Evolutionary conservation across 2,888 invertebrate species (phyloP), one percentile per base, ranked within the genome.

Genomic region (Ectemnius cavifrons): DNA sequence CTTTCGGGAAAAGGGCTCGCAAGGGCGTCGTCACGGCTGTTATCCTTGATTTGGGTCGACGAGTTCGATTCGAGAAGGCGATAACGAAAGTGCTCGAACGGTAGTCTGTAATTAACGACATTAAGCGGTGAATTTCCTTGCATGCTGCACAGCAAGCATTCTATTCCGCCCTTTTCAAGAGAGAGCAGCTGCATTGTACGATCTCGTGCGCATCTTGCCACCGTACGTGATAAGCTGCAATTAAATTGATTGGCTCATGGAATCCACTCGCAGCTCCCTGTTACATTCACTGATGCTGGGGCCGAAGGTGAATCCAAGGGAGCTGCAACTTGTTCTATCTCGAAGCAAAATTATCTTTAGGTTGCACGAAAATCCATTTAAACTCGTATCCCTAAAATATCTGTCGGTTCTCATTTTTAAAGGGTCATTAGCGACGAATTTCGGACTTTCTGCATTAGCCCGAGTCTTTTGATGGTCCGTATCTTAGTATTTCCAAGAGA

Each of bases 71-170:
- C 79, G 69, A 68, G 27, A 60, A 59, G 52, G 23, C 82, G 87
- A 89, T 89, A 89, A 89, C 86, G 85, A 83, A 73, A 88, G 84
- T 85, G 85, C 85, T 84, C 83, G 76, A 78, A 78, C 83, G 84
- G 82, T 84, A 83, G 83, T 67, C 85, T 87, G 76, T 87, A 87
- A 88, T 88, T 87, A 88, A 86, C 81, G 74, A 81, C 83, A 82
- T 83, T 81, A 83, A 73, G 63, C 62, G 66, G 58, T 69, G 78
- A 75, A 78, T 80, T 80, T 78, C 75, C 78, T 71, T 75, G 66
- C 60, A 61, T 28, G 37, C 11, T 37, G 37, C 37, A 0, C 37
- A 6, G 37, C 37, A 4, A 37, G 1, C 8, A 8, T 37, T 37
- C 37, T 37, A 11, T 37, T 37, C 37, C 37, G 37, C 23, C 23